Evolutionary conservation across 2,797 vertebrate genomes (phyloP).

Genomic region (Characodon lateralis): DNA sequence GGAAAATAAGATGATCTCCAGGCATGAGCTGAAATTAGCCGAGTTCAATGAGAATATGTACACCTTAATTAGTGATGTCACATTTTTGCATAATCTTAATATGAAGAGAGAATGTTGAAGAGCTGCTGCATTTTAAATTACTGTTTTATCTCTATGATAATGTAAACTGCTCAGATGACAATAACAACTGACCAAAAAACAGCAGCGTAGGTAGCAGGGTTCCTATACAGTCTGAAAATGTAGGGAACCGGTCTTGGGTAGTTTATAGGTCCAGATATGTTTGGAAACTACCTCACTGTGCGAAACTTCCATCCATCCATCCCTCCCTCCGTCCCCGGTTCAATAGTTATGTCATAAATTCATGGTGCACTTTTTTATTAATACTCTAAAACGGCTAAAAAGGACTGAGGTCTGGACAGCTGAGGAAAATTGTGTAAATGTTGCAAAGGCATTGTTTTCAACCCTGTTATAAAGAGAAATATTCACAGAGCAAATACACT

Average conservation of each 20-base stretch:
- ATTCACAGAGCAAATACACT: background rate
- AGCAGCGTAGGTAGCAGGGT: background rate
- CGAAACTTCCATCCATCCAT: background rate
- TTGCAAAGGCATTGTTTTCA: background rate
- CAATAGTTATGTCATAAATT: background rate
- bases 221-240: background rate
- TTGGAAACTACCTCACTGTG: background rate
- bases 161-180: background rate
- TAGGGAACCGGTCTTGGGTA: no score
- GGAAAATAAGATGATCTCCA: conserved; percentile 28
- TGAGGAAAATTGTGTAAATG: background rate
- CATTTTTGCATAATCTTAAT: conserved; percentile 20
- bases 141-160: background rate
- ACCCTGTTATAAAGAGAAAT: background rate
- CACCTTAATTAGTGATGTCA: conserved; percentile 36
- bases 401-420: background rate
- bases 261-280: background rate
- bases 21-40: conserved; percentile 27
- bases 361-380: background rate
- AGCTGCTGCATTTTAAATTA: background rate
- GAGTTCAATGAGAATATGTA: conserved; percentile 7
- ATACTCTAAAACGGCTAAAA: background rate
- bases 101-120: conserved; percentile 3
- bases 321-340: no score
- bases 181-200: background rate